Conservation (phyloP, 2,113 vertebrate genomes). For the Macquaria ambigua region DNA sequence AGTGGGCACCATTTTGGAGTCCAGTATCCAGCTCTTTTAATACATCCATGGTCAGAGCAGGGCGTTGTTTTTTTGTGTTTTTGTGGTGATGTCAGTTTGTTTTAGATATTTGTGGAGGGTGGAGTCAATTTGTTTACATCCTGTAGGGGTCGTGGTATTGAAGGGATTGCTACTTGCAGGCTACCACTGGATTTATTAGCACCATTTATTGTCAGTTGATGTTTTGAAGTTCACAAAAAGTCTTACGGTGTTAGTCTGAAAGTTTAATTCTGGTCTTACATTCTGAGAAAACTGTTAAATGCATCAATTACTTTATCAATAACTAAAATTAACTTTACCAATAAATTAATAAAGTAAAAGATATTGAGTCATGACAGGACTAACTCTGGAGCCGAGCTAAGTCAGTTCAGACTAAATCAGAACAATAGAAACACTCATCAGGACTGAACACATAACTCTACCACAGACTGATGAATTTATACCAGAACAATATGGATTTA, state of each 20-base stretch:
- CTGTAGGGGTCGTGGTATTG: background rate
- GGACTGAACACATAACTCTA: background rate
- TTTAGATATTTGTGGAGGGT: background rate
- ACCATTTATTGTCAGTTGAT: constrained; percentile 29
- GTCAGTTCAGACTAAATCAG: background rate
- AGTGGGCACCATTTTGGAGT: too few relatives aligned
- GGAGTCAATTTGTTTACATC: background rate
- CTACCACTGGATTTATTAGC: constrained; percentile 56
- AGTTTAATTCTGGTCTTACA: background rate
- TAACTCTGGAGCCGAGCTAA: background rate
- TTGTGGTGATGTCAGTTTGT: too few relatives aligned
- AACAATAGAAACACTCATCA: background rate
- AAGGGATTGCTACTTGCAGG: constrained; percentile 35
- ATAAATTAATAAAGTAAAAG: background rate
- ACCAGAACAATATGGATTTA: background rate
- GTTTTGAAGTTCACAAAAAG: background rate
- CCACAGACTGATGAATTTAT: background rate
- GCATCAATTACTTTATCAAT: background rate
- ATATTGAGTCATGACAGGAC: background rate
- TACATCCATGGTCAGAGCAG: background rate
- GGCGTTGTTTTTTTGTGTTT: background rate
- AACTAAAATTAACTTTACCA: background rate
- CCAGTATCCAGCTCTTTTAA: background rate
- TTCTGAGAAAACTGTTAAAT: background rate
- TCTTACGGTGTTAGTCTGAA: background rate